Evolutionary conservation across 2,797 vertebrate genomes (phyloP).

Genomic region (Helostoma temminkii): DNA sequence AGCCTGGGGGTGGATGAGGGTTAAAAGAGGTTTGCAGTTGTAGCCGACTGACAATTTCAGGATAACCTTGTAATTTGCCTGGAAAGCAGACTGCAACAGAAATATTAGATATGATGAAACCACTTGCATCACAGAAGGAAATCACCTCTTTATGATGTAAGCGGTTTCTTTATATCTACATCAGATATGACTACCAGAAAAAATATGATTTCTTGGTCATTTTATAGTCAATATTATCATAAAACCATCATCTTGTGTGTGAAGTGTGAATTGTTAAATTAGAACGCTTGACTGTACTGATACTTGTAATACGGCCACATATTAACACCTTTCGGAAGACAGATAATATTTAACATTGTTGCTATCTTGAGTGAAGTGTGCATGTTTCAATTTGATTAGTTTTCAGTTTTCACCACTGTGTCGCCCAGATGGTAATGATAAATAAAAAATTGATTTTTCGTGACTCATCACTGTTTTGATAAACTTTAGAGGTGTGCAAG

Average conservation of each 20-base stretch:
- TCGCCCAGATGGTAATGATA: conserved; percentile 16
- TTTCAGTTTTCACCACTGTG: too few species aligned
- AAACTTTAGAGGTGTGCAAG: background rate
- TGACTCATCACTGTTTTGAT: conserved; percentile 29
- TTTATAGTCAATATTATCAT: conserved; percentile 19
- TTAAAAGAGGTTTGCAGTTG: conserved; percentile 17
- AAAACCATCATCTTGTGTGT: conserved; percentile 9
- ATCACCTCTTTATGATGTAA: conserved; percentile 19
- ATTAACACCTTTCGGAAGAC: too few species aligned
- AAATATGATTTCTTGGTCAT: conserved; percentile 24
- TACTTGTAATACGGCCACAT: background rate
- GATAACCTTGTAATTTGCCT: conserved; percentile 20
- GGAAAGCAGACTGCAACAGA: conserved; percentile 14
- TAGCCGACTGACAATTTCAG: conserved; percentile 15
- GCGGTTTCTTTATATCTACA: conserved; percentile 10
- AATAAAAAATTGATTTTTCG: too few species aligned
- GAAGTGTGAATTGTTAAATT: conserved; percentile 23
- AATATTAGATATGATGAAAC: conserved; percentile 1
- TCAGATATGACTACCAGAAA: background rate
- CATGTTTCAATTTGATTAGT: too few species aligned
- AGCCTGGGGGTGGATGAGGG: conserved; percentile 25
- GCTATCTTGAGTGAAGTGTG: too few species aligned
- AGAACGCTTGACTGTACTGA: conserved; percentile 27
- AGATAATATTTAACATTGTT: too few species aligned
- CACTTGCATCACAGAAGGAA: too few species aligned